These are phyloP conservation scores for Drosophila pruinosa DNA, from an alignment of 1,140 invertebrate genomes.

Conservation along the genomic window DNA sequence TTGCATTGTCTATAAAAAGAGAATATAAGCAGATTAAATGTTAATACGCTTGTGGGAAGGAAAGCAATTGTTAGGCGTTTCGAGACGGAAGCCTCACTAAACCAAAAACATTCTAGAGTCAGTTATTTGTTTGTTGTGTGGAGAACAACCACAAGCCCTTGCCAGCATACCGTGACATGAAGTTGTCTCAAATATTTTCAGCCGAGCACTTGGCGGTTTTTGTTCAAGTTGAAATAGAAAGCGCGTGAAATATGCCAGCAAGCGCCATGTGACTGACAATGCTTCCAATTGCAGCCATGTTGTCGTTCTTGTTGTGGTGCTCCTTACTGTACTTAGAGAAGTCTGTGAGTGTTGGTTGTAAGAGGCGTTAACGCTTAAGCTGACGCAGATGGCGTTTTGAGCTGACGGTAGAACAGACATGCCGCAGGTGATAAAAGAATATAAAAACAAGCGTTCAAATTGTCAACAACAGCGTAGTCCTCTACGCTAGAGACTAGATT, in stretches of 20 bases:
- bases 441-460: constrained; percentile 7
- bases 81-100: not conserved
- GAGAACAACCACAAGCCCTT: not conserved
- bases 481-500: constrained; percentile 2
- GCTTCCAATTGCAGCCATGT: constrained; percentile 15
- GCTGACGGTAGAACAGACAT: constrained; percentile 17
- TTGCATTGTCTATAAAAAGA: not conserved
- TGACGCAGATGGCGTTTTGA: constrained; percentile 24
- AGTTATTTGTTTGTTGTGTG: not conserved
- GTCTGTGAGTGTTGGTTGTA: constrained; percentile 9
- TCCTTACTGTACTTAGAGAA: constrained; percentile 25
- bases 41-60: not conserved
- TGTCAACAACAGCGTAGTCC: not conserved
- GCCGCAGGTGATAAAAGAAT: constrained; percentile 45
- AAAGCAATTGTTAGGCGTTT: not conserved
- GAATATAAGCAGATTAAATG: not conserved
- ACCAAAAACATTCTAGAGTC: constrained; percentile 1
- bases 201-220: constrained; percentile 31
- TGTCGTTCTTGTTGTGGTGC: constrained; percentile 9
- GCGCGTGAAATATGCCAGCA: constrained; percentile 48
- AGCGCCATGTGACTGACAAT: constrained; percentile 52
- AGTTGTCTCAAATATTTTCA: constrained; percentile 13
- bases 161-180: not conserved
- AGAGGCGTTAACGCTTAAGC: constrained; percentile 30
- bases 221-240: constrained; percentile 52